Base-by-base conservation (phyloP, 2,797 vertebrate species). In the Pempheris klunzingeri region DNA sequence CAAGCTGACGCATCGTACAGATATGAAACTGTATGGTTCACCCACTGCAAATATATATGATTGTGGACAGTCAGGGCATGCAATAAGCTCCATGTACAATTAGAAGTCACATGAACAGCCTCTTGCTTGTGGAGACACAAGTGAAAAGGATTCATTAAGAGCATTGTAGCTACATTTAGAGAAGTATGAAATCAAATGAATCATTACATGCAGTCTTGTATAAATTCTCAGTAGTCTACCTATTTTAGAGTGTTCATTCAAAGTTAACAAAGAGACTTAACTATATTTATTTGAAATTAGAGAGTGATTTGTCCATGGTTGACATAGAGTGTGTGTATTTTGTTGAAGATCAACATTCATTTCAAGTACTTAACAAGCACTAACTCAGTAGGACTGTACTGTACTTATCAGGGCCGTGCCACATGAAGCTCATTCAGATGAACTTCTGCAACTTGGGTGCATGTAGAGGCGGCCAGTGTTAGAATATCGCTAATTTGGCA, bases 391-490 rank as follows among this genome's bases (percentile, higher is more conserved):
- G 30, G 30, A 32, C 30, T 32, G 36, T 4, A 24, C 5, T n/a
- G 39, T 22, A 7, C 5, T 26, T 39, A 41, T 47, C 24, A 11
- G 28, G 4, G 22, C 18, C 22, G 30, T 10, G 24, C 74, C 64
- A 67, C 32, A 30, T 47, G 62, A 73, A 39, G 24, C 30, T 71
- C 17, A 11, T 38, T 24, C 14, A 54, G n/a, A 41, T 60, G 30
- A 43, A 15, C 24, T 63, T 3, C 3, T 81, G 75, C 71, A 66
- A 46, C 50, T 17, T 10, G 17, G 7, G 20, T 64, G 28, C 18
- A 69, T 9, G 53, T 1, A n/a, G 15, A 63, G 15, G 26, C 74
- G 22, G 61, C 26, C 32, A n/a, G 46, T 60, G 46, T 38, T 5
- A 28, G 28, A 50, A 41, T 65, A 24, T 4, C 17, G 12, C 20